These are phyloP conservation scores for Eupithecia vulgata DNA, from an alignment of 2,888 invertebrate species.

Conservation along the genomic window DNA sequence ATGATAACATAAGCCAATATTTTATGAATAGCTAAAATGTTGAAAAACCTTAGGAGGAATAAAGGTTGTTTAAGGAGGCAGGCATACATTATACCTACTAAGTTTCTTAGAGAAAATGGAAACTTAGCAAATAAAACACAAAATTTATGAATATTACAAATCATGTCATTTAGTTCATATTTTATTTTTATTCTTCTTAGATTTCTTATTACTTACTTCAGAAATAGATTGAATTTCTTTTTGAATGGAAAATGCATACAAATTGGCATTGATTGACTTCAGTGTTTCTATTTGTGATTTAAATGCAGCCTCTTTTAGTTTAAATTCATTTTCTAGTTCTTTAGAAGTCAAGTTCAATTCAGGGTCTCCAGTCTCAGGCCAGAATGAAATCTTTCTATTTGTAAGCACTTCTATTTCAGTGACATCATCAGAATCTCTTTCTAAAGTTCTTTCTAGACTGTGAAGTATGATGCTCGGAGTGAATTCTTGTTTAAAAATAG, in stretches of 20 bases:
- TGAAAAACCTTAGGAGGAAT: no score
- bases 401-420: slow-evolving; percentile 74
- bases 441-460: slow-evolving; percentile 86
- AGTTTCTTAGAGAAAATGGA: not conserved
- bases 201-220: slow-evolving; percentile 50
- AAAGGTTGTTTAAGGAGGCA: no score
- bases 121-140: not conserved
- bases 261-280: slow-evolving; percentile 83
- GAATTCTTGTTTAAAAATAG: slow-evolving; percentile 85
- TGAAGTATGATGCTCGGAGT: slow-evolving; percentile 83
- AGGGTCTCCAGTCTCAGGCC: slow-evolving; percentile 58
- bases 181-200: slow-evolving; percentile 59
- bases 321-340: slow-evolving; percentile 58
- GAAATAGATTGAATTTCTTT: slow-evolving; percentile 67
- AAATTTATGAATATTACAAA: not conserved
- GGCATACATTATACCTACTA: no score
- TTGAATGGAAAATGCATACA: slow-evolving; percentile 82
- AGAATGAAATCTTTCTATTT: slow-evolving; percentile 71
- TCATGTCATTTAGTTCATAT: slow-evolving; percentile 19
- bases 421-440: slow-evolving; percentile 75
- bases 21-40: no score
- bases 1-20: no score
- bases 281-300: slow-evolving; percentile 81
- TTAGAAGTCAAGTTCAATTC: slow-evolving; percentile 49
- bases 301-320: slow-evolving; percentile 62